Conservation (phyloP, 2,797 vertebrate genomes). For the Coranthus polyacanthus region DNA sequence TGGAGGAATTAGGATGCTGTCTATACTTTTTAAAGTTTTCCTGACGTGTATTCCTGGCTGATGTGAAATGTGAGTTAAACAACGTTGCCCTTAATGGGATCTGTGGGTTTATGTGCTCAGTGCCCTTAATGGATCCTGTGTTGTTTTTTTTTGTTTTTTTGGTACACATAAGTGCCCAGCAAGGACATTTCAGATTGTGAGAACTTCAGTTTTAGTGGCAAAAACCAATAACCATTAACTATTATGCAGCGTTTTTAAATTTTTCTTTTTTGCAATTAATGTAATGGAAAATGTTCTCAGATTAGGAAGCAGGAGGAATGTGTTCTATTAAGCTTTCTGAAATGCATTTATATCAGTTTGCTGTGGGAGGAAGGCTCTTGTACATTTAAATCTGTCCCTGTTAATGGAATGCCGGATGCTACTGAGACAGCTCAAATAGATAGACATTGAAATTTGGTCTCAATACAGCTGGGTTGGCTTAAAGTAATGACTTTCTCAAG, state of each 20-base stretch:
- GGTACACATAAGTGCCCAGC: conserved; percentile 18
- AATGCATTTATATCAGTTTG: conserved; percentile 63
- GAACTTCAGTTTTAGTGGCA: conserved; percentile 34
- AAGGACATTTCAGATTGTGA: neutral
- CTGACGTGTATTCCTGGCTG: too few species aligned
- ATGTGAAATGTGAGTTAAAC: conserved; percentile 2
- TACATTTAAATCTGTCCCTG: conserved; percentile 47
- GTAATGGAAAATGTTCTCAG: conserved; percentile 72
- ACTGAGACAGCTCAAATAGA: conserved; percentile 18
- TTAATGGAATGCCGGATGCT: conserved; percentile 30
- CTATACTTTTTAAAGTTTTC: too few species aligned
- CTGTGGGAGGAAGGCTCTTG: conserved; percentile 42
- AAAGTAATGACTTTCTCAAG: conserved; percentile 14
- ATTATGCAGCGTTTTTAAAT: conserved; percentile 61
- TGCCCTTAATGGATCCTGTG: conserved; percentile 46
- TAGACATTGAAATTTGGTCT: neutral
- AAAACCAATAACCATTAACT: conserved; percentile 57
- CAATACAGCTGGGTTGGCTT: neutral
- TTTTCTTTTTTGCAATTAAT: conserved; percentile 66
- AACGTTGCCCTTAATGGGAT: conserved; percentile 20
- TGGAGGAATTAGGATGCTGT: too few species aligned
- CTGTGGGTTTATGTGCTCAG: conserved; percentile 15
- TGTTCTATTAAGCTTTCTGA: conserved; percentile 64
- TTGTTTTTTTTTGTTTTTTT: conserved; percentile 31
- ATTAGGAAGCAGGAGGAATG: conserved; percentile 67